Percentiles rank a stretch among this genome's conserved stretches.
Evolutionary conservation across 2,888 invertebrate genomes (phyloP).

Genomic region (Amblyteles armatorius): DNA sequence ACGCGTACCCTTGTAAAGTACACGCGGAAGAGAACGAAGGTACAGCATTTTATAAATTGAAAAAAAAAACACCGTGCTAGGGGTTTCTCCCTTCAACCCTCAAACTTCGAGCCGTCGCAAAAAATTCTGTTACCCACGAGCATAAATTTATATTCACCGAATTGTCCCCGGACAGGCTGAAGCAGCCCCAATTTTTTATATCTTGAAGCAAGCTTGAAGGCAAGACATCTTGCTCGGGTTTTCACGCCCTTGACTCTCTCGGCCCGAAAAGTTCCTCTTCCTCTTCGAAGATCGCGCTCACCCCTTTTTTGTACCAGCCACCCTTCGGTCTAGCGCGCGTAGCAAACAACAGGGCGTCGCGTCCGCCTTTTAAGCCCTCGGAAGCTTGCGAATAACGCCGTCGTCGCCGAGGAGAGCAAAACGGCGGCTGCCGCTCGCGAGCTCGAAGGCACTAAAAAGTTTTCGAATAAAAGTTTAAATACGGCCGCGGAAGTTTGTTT

Average conservation of each 20-base stretch:
- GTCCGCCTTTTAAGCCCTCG: constrained; percentile 47
- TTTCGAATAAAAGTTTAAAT: constrained; percentile 84
- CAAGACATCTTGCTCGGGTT: neutral
- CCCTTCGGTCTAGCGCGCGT: neutral
- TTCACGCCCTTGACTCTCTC: neutral
- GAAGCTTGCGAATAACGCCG: constrained; percentile 13
- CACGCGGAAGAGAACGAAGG: neutral
- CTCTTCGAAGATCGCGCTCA: constrained; percentile 10
- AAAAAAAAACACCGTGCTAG: neutral
- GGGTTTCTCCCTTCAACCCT: neutral
- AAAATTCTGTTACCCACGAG: neutral
- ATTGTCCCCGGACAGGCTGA: neutral
- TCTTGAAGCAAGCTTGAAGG: neutral
- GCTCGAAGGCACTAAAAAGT: constrained; percentile 79
- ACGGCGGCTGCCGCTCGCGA: constrained; percentile 36
- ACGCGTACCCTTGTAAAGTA: neutral
- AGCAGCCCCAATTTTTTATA: neutral
- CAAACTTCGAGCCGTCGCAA: neutral
- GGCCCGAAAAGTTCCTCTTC: neutral
- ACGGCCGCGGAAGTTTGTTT: constrained; percentile 81
- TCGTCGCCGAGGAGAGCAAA: constrained; percentile 36
- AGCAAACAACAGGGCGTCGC: constrained; percentile 56
- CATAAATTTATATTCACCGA: constrained; percentile 7
- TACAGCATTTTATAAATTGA: neutral
- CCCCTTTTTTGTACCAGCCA: neutral